phyloP scores from a whole-genome alignment of 2,797 vertebrate species.

The Fistularia tabacaria region DNA sequence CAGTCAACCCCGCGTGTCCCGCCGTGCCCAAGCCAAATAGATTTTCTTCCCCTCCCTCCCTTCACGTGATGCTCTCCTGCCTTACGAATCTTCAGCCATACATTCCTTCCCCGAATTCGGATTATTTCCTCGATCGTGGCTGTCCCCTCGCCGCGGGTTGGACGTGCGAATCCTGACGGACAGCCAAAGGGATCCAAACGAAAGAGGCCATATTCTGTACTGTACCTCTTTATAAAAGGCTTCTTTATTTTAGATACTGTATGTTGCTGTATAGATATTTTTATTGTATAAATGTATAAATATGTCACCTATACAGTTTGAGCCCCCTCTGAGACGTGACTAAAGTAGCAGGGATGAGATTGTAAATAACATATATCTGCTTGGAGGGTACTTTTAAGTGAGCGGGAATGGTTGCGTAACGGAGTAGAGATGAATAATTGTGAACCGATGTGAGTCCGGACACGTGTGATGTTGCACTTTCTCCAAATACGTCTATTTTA shows the following conservation, averaged over 20 bases:
- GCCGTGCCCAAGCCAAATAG: conserved; percentile 64
- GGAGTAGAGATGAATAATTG: conserved; percentile 36
- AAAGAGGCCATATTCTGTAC: conserved; percentile 66
- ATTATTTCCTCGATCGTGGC: conserved; percentile 30
- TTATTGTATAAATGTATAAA: conserved; percentile 71
- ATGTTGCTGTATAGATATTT: conserved; percentile 67
- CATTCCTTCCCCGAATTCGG: conserved; percentile 58
- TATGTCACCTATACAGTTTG: conserved; percentile 29
- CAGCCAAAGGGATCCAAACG: conserved; percentile 43
- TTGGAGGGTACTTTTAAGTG: conserved; percentile 44
- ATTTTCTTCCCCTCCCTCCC: conserved; percentile 44
- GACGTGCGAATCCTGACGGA: conserved; percentile 42
- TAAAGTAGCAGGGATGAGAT: conserved; percentile 38
- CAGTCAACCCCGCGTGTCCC: conserved; percentile 14
- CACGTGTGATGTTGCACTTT: conserved; percentile 66
- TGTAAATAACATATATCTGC: conserved; percentile 67
- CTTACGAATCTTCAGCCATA: conserved; percentile 67
- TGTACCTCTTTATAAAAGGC: conserved; percentile 52
- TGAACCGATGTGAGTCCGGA: conserved; percentile 47
- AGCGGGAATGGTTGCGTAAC: conserved; percentile 33
- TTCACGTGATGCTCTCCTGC: conserved; percentile 60
- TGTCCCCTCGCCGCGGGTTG: conserved; percentile 45
- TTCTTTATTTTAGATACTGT: conserved; percentile 73
- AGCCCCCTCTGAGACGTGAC: conserved; percentile 29
- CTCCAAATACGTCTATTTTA: conserved; percentile 67